A percentile compares a stretch with the other conserved stretches of the same genome.
Conservation (phyloP, 2,888 invertebrate genomes). For the Drosophila longiperda region DNA sequence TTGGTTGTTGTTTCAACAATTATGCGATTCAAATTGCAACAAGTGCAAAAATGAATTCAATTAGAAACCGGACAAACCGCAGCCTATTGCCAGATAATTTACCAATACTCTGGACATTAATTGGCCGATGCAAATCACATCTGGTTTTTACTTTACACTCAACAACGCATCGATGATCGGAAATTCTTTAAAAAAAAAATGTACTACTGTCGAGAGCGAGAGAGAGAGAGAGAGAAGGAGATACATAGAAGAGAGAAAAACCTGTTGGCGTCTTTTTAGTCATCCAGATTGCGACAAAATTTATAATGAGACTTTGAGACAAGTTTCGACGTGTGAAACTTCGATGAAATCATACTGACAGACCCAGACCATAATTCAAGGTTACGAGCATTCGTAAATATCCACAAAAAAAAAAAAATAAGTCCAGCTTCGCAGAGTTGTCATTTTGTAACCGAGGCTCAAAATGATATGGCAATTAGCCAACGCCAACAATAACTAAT, state of each 20-base stretch:
- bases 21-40: conserved; percentile 61
- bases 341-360: conserved; percentile 72
- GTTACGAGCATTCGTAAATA: conserved; percentile 46
- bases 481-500: conserved; percentile 28
- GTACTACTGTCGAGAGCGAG: conserved; percentile 1
- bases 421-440: conserved; percentile 27
- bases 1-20: conserved; percentile 47
- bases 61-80: conserved; percentile 41
- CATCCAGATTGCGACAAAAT: conserved; percentile 72
- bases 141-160: conserved; percentile 36
- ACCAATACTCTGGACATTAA: conserved; percentile 22
- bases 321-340: conserved; percentile 52
- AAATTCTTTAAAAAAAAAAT: conserved; percentile 56
- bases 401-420: conserved; percentile 50
- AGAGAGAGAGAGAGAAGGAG: conserved; percentile 1
- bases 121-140: conserved; percentile 18
- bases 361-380: conserved; percentile 63
- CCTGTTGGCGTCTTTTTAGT: conserved; percentile 66
- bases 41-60: conserved; percentile 66
- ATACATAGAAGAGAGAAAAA: conserved; percentile 26
- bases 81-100: conserved; percentile 48
- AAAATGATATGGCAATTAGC: conserved; percentile 60
- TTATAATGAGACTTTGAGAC: conserved; percentile 67
- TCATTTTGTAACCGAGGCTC: conserved; percentile 43
- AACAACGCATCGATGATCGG: conserved; percentile 12